These are phyloP conservation scores for Sylvilagus bachmani DNA, from an alignment of 2,113 vertebrate genomes.

Conservation along the genomic window DNA sequence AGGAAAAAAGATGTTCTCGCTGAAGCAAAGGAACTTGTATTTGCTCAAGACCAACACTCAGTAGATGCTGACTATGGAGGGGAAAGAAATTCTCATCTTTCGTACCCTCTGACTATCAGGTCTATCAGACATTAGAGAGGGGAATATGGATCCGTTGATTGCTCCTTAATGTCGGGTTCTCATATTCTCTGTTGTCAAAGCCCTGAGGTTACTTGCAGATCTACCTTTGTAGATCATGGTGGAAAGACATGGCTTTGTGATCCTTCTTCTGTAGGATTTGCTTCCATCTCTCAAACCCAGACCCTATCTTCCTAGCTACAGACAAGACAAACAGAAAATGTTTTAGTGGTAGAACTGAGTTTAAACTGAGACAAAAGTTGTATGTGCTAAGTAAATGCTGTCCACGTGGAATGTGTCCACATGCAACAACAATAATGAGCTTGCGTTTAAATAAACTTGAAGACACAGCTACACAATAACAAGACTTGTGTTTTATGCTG, in stretches of 20 bases:
- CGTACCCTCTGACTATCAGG: not conserved
- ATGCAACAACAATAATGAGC: not conserved
- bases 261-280: not conserved
- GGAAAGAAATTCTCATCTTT: not conserved
- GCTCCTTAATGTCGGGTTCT: not conserved
- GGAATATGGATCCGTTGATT: not conserved
- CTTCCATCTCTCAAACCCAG: not conserved
- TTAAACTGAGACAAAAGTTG: slow-evolving; percentile 22
- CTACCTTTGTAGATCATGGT: not conserved
- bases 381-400: not conserved
- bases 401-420: not conserved
- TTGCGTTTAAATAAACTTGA: slow-evolving; percentile 36
- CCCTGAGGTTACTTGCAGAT: not conserved
- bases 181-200: not conserved
- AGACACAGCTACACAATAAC: not conserved
- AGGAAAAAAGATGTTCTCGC: not conserved
- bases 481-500: not conserved
- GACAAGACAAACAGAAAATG: not conserved
- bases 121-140: not conserved
- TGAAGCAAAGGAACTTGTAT: not conserved
- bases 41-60: not conserved
- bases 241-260: not conserved
- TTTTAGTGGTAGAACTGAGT: not conserved
- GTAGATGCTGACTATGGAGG: not conserved
- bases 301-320: not conserved